Evolutionary conservation across 2,888 invertebrate genomes (phyloP).

Genomic region (Troglohyphantes excavatus): DNA sequence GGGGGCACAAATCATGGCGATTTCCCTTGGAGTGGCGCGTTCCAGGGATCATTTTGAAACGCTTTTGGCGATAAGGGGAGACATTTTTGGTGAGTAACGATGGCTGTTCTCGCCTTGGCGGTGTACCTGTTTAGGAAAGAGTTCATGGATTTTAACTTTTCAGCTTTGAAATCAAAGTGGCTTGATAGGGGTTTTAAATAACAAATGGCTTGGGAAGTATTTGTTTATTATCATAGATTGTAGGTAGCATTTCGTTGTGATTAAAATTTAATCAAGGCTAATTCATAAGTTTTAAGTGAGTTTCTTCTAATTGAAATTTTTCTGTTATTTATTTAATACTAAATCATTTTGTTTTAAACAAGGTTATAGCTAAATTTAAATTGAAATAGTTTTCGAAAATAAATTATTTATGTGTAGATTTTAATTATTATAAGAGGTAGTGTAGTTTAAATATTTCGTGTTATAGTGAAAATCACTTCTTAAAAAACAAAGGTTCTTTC

Average conservation of each 20-base stretch:
- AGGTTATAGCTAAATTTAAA: too few species aligned
- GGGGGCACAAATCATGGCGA: constrained; percentile 49
- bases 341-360: too few species aligned
- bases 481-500: too few species aligned
- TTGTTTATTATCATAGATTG: neutral
- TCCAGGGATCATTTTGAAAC: constrained; percentile 29
- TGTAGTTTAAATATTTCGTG: too few species aligned
- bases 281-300: neutral
- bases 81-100: constrained; percentile 50
- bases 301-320: too few species aligned
- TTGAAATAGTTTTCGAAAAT: too few species aligned
- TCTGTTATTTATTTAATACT: too few species aligned
- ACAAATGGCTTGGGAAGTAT: neutral
- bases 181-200: neutral
- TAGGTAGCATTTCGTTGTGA: neutral
- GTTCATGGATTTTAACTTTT: neutral
- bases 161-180: neutral
- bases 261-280: neutral
- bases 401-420: too few species aligned
- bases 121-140: neutral
- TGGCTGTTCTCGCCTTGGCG: neutral
- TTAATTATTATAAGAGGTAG: too few species aligned
- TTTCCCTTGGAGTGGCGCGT: constrained; percentile 11
- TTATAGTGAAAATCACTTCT: too few species aligned
- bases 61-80: constrained; percentile 43